These are phyloP conservation scores for Entelurus aequoreus DNA, from an alignment of 2,113 vertebrate genomes.

Conservation along the genomic window DNA sequence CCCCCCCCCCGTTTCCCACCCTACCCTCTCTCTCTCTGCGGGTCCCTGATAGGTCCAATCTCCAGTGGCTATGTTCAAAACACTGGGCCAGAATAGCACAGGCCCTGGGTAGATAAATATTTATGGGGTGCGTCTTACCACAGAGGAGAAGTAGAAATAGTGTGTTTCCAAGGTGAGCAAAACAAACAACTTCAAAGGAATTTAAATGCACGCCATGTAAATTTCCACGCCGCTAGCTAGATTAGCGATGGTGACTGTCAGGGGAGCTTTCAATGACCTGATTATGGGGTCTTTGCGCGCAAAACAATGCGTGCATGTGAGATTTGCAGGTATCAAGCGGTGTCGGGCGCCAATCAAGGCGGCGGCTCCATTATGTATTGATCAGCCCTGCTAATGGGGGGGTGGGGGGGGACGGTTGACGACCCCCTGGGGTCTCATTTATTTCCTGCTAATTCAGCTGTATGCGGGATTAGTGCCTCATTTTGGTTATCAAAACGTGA, in stretches of 20 bases:
- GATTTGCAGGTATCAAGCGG: not conserved
- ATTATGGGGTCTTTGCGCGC: slow-evolving; percentile 48
- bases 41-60: slow-evolving; percentile 59
- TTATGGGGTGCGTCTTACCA: slow-evolving; percentile 60
- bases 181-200: slow-evolving; percentile 74
- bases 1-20: not conserved
- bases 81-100: slow-evolving; percentile 61
- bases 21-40: slow-evolving; percentile 11
- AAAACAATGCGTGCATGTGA: not conserved
- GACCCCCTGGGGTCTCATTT: slow-evolving; percentile 28
- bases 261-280: slow-evolving; percentile 59
- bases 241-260: slow-evolving; percentile 40
- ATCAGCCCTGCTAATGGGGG: slow-evolving; percentile 34
- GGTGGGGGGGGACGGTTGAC: slow-evolving; percentile 1
- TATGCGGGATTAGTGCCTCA: not conserved
- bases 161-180: slow-evolving; percentile 68
- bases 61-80: slow-evolving; percentile 65
- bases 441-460: slow-evolving; percentile 30
- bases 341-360: slow-evolving; percentile 24
- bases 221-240: slow-evolving; percentile 50
- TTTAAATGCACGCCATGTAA: slow-evolving; percentile 63
- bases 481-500: slow-evolving; percentile 20
- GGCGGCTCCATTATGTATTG: slow-evolving; percentile 17
- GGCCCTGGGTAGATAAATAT: slow-evolving; percentile 68
- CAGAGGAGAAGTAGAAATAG: slow-evolving; percentile 64